phyloP scores from a whole-genome alignment of 2,888 invertebrate genomes.

The Resseliella maxima region DNA sequence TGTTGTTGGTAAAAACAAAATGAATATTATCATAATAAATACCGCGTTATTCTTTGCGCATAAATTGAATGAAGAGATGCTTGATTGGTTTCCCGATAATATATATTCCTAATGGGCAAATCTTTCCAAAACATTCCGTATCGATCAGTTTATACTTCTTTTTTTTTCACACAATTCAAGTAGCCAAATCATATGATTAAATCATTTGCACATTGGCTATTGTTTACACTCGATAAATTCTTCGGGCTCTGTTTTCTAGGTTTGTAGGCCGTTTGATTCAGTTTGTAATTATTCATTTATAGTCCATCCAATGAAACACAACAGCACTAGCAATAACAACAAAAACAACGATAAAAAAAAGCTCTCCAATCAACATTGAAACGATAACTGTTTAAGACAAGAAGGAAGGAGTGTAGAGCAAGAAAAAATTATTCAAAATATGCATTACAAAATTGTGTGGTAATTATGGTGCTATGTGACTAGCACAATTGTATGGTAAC shows the following conservation, averaged over 20 bases:
- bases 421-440: not conserved
- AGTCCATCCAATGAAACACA: not conserved
- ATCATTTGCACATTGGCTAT: conserved; percentile 26
- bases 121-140: not conserved
- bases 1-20: not conserved
- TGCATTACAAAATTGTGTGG: conserved; percentile 43
- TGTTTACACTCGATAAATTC: conserved; percentile 51
- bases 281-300: conserved; percentile 31
- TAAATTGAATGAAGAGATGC: conserved; percentile 20
- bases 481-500: conserved; percentile 1
- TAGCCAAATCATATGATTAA: conserved; percentile 31
- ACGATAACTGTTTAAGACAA: not conserved
- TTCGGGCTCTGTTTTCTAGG: not conserved
- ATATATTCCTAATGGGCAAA: not conserved
- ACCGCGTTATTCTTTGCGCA: not conserved
- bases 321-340: not conserved
- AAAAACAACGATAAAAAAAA: not conserved
- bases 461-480: conserved; percentile 7
- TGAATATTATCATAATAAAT: not conserved
- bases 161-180: not conserved
- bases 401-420: not conserved
- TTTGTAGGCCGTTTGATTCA: conserved; percentile 55
- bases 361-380: not conserved
- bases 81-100: not conserved
- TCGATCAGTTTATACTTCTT: not conserved